phyloP scores from a whole-genome alignment of 2,113 vertebrate species.

The Cyanistes caeruleus region DNA sequence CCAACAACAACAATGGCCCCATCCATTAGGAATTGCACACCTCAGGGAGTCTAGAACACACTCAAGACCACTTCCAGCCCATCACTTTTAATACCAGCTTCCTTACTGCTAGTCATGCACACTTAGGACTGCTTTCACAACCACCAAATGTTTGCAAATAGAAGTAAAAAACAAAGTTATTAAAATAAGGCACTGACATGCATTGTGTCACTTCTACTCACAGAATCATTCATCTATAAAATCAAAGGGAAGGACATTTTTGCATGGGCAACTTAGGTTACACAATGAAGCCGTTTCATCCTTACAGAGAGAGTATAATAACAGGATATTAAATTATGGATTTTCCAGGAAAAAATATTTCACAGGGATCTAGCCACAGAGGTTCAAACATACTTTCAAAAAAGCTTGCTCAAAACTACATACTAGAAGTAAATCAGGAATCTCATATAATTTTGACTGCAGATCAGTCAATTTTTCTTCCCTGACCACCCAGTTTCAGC shows the following conservation, averaged over 20 bases:
- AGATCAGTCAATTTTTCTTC: not conserved
- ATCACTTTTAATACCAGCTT: not conserved
- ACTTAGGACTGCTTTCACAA: not conserved
- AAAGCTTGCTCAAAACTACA: not conserved
- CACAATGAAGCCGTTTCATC: not conserved
- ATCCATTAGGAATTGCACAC: not conserved
- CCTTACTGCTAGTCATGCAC: not conserved
- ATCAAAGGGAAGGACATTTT: not conserved
- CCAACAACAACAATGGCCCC: not conserved
- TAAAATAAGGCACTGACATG: not conserved
- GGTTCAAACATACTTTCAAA: not conserved
- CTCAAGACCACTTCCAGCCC: not conserved
- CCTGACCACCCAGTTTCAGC: not conserved
- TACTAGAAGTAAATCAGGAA: not conserved
- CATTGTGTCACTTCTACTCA: not conserved
- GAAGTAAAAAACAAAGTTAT: not conserved
- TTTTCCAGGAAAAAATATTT: not conserved
- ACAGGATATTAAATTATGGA: not conserved
- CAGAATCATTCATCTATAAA: not conserved
- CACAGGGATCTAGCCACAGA: not conserved
- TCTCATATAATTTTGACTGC: not conserved
- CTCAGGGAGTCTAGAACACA: not conserved
- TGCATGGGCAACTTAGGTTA: not conserved
- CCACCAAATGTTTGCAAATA: not conserved
- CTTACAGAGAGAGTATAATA: not conserved